Evolutionary conservation across 2,113 vertebrate species (phyloP).

Genomic region (Arvicanthis niloticus): DNA sequence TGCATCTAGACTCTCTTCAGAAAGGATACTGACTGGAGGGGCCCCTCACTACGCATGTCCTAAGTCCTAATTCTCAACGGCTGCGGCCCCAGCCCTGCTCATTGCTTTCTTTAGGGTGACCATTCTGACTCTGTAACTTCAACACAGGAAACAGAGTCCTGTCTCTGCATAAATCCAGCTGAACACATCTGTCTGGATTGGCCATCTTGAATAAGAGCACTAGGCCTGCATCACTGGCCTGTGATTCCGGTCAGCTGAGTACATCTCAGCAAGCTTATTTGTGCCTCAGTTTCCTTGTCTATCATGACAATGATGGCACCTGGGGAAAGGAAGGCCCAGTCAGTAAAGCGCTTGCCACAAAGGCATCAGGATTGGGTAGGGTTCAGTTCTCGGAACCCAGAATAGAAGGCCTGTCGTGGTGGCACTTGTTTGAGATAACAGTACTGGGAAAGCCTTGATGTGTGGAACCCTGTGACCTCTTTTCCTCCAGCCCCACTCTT

Average conservation of each 20-base stretch:
- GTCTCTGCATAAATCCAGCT: background rate
- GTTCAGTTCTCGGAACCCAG: background rate
- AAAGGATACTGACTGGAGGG: background rate
- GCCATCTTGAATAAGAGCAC: background rate
- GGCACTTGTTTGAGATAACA: too few relatives aligned
- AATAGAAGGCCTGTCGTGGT: background rate
- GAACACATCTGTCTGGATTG: fast-evolving
- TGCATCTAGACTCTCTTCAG: background rate
- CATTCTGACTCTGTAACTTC: background rate
- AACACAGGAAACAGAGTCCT: background rate
- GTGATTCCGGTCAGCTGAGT: background rate
- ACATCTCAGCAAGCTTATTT: background rate
- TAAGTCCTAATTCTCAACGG: background rate
- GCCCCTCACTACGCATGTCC: fast-evolving
- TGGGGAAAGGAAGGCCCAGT: too few relatives aligned
- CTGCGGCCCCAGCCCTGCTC: too few relatives aligned
- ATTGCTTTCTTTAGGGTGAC: background rate
- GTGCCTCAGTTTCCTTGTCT: background rate
- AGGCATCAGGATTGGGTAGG: background rate
- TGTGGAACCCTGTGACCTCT: background rate
- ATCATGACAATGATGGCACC: background rate
- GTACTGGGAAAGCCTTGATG: background rate
- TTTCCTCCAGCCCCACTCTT: background rate
- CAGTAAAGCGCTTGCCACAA: background rate
- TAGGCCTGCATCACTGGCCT: background rate